Conservation (phyloP, 2,113 vertebrate genomes). For the Plestiodon gilberti region DNA sequence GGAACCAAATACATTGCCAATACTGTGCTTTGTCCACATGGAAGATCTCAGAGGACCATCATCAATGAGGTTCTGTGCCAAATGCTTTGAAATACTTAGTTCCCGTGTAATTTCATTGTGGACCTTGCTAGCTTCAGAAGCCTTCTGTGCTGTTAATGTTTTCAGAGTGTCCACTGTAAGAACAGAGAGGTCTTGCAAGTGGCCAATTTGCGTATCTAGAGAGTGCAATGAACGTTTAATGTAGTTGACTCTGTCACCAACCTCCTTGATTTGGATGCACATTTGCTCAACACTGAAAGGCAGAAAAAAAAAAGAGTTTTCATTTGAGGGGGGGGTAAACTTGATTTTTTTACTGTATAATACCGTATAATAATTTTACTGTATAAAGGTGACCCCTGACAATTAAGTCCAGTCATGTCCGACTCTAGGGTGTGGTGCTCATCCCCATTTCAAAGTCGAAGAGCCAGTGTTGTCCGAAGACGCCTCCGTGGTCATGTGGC, state of each 20-base stretch:
- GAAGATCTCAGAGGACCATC: constrained; percentile 86
- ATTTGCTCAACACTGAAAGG: constrained; percentile 93
- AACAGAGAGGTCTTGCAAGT: constrained; percentile 97
- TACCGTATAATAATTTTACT: too few relatives aligned
- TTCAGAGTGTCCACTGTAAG: constrained; percentile 98
- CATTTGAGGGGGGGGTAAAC: background rate
- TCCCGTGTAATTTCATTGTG: constrained; percentile 97
- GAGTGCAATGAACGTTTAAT: constrained; percentile 97
- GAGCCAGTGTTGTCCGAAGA: too few relatives aligned
- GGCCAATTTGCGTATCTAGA: constrained; percentile 96
- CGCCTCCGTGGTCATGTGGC: too few relatives aligned
- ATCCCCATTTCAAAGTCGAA: too few relatives aligned
- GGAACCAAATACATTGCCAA: constrained; percentile 84
- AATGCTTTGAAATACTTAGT: constrained; percentile 94
- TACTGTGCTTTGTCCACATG: constrained; percentile 87
- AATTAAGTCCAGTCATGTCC: too few relatives aligned
- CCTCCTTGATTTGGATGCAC: constrained; percentile 97
- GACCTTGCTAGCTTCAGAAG: constrained; percentile 96
- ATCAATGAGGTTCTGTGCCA: constrained; percentile 89
- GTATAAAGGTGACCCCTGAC: too few relatives aligned
- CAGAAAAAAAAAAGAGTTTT: constrained; percentile 7
- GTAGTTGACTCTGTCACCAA: constrained; percentile 96
- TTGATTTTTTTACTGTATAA: background rate
- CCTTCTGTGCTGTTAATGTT: constrained; percentile 95
- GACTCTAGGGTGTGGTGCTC: too few relatives aligned